These are phyloP conservation scores for Drosophila saltans DNA, from an alignment of 1,140 invertebrate genomes.

Conservation along the genomic window DNA sequence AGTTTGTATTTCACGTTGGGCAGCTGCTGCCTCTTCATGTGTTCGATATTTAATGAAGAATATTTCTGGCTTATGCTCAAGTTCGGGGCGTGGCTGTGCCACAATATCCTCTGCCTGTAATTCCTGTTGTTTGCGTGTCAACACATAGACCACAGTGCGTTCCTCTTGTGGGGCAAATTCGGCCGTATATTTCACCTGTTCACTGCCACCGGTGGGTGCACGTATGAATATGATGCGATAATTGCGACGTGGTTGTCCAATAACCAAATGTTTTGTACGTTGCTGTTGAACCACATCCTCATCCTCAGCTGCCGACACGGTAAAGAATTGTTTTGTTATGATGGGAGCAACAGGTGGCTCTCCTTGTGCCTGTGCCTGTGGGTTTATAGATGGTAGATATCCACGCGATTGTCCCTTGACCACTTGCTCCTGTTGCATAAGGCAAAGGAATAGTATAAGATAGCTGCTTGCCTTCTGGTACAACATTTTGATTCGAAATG, in stretches of 20 bases:
- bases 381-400: slow-evolving; percentile 53
- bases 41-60: slow-evolving; percentile 90
- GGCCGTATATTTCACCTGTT: slow-evolving; percentile 86
- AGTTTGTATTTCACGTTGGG: slow-evolving; percentile 73
- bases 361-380: slow-evolving; percentile 21
- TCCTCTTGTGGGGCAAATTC: slow-evolving; percentile 88
- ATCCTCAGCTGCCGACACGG: slow-evolving; percentile 73
- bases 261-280: slow-evolving; percentile 62
- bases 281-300: slow-evolving; percentile 44
- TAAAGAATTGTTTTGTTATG: slow-evolving; percentile 76
- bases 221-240: slow-evolving; percentile 95
- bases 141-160: slow-evolving; percentile 92
- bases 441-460: background rate
- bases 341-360: slow-evolving; percentile 28
- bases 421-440: background rate
- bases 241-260: slow-evolving; percentile 87
- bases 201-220: slow-evolving; percentile 87
- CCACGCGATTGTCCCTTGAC: slow-evolving; percentile 33
- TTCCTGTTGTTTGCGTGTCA: slow-evolving; percentile 86
- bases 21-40: slow-evolving; percentile 84
- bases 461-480: background rate
- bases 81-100: slow-evolving; percentile 83
- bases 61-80: slow-evolving; percentile 88
- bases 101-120: slow-evolving; percentile 63
- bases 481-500: slow-evolving; percentile 1